These are phyloP conservation scores for Ursus arctos DNA, from an alignment of 2,113 vertebrate species.

Conservation along the genomic window DNA sequence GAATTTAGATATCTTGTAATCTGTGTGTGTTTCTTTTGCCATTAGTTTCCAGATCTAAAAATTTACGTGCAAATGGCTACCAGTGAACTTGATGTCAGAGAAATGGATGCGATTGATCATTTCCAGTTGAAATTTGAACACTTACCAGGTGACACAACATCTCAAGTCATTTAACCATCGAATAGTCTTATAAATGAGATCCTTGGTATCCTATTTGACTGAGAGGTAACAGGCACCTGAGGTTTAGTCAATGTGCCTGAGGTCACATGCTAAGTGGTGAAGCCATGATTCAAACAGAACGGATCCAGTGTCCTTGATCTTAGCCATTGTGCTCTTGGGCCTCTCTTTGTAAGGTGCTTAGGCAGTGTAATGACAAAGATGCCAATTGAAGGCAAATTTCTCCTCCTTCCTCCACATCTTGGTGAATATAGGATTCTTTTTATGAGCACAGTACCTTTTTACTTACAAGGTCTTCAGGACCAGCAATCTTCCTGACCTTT, in stretches of 20 bases:
- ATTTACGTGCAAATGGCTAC: background rate
- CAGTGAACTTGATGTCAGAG: background rate
- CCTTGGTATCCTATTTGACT: background rate
- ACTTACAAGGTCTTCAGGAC: background rate
- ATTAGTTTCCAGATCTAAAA: conserved; percentile 36
- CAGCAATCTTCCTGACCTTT: background rate
- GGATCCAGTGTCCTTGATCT: background rate
- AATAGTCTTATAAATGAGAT: background rate
- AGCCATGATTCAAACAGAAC: background rate
- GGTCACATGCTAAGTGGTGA: background rate
- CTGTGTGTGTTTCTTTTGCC: background rate
- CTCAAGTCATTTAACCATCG: background rate
- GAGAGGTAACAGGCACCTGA: background rate
- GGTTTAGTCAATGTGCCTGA: background rate
- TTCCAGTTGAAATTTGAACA: background rate
- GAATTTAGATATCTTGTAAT: background rate
- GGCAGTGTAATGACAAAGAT: background rate
- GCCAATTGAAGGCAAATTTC: background rate
- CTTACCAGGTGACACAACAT: background rate
- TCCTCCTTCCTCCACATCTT: conserved; percentile 10
- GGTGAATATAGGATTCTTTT: background rate
- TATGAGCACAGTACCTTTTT: background rate
- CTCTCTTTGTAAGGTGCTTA: background rate
- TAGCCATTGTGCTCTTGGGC: background rate
- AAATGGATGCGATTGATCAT: background rate